Evolutionary conservation across 2,888 invertebrate species (phyloP).

Genomic region (Tenthredo scrophulariae): DNA sequence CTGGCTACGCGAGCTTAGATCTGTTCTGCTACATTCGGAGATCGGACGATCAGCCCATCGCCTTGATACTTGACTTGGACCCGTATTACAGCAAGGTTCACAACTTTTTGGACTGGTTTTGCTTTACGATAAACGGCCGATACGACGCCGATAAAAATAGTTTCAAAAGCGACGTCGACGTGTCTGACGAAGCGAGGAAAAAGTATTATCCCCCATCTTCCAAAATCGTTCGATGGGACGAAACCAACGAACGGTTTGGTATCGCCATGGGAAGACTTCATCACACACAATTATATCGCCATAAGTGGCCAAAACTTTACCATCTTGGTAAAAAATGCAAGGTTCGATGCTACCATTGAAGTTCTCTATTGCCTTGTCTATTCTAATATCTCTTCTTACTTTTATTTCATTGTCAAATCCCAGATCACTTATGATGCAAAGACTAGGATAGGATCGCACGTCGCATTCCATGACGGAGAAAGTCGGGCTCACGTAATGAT

Average conservation of each 20-base stretch:
- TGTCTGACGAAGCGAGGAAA: conserved; percentile 12
- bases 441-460: conserved; percentile 59
- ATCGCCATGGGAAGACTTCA: conserved; percentile 59
- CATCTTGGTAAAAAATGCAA: conserved; percentile 32
- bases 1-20: conserved; percentile 63
- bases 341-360: conserved; percentile 8
- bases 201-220: conserved; percentile 41
- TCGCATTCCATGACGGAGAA: conserved; percentile 62
- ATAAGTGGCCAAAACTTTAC: conserved; percentile 59
- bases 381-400: not conserved
- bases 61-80: conserved; percentile 59
- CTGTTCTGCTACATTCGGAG: conserved; percentile 60
- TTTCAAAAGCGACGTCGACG: conserved; percentile 56
- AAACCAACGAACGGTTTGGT: conserved; percentile 60
- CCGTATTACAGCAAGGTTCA: conserved; percentile 63
- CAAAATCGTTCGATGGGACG: conserved; percentile 56
- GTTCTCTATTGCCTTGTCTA: not conserved
- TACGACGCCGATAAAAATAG: conserved; percentile 57
- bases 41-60: conserved; percentile 55
- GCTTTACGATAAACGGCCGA: conserved; percentile 62
- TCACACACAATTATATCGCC: conserved; percentile 58
- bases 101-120: conserved; percentile 64
- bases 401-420: not conserved
- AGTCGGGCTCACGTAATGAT: conserved; percentile 57
- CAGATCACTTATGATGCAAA: conserved; percentile 61